Conservation (phyloP, 2,113 vertebrate species). For the Taurulus bubalis region DNA sequence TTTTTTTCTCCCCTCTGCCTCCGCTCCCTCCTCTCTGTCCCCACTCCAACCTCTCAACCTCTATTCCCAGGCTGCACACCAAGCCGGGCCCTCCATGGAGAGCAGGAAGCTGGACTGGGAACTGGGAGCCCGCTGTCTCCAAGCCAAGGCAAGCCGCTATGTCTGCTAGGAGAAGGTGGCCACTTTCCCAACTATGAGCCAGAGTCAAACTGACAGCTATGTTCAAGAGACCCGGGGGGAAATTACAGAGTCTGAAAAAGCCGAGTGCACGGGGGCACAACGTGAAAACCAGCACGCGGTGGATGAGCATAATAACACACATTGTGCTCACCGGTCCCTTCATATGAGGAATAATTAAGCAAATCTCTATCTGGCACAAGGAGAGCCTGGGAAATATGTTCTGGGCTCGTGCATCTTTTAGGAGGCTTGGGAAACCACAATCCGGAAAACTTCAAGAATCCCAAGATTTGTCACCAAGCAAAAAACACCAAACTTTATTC, state of each 20-base stretch:
- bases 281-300: constrained; percentile 55
- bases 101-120: constrained; percentile 64
- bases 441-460: constrained; percentile 30
- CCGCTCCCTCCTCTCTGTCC: constrained; percentile 54
- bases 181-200: constrained; percentile 58
- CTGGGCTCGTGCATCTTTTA: constrained; percentile 32
- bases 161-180: constrained; percentile 61
- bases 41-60: constrained; percentile 57
- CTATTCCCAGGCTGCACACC: constrained; percentile 62
- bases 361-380: constrained; percentile 52
- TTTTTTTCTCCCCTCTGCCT: constrained; percentile 6
- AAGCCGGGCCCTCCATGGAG: constrained; percentile 55
- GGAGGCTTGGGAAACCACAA: constrained; percentile 45
- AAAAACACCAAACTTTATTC: constrained; percentile 20
- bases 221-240: constrained; percentile 63
- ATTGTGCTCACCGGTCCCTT: constrained; percentile 45
- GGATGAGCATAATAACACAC: constrained; percentile 66
- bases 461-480: constrained; percentile 39
- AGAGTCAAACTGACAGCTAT: constrained; percentile 74
- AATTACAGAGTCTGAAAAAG: constrained; percentile 67
- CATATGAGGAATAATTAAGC: constrained; percentile 62
- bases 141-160: constrained; percentile 57
- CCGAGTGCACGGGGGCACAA: constrained; percentile 40
- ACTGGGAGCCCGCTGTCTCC: constrained; percentile 55
- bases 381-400: constrained; percentile 56